Evolutionary conservation across 2,888 invertebrate genomes (phyloP).

Genomic region (Melinaea marsaeus): DNA sequence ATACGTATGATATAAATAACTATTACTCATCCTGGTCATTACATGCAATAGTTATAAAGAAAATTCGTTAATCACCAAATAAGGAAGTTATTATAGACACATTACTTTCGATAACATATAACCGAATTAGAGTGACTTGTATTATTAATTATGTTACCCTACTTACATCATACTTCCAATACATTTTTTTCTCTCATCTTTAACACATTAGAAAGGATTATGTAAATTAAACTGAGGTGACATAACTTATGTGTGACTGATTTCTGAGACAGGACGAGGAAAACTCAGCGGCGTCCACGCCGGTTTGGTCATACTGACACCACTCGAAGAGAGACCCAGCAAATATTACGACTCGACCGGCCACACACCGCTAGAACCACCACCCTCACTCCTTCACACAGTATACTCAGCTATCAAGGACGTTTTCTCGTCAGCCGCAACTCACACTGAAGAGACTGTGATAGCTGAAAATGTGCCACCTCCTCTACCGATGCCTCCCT

Average conservation of each 20-base stretch:
- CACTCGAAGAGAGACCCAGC: slow-evolving; percentile 54
- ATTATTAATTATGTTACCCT: too few species aligned
- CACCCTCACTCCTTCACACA: slow-evolving; percentile 58
- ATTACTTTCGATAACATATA: too few species aligned
- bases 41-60: too few species aligned
- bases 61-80: too few species aligned
- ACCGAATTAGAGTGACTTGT: too few species aligned
- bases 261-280: slow-evolving; percentile 72
- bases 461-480: slow-evolving; percentile 55
- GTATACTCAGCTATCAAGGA: slow-evolving; percentile 68
- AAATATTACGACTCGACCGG: slow-evolving; percentile 49
- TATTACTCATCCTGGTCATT: too few species aligned
- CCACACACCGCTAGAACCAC: slow-evolving; percentile 62
- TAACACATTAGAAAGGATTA: slow-evolving; percentile 34
- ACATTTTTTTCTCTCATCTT: background rate
- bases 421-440: slow-evolving; percentile 47
- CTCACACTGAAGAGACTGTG: slow-evolving; percentile 32
- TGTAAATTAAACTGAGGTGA: slow-evolving; percentile 39
- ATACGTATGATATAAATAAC: too few species aligned
- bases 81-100: too few species aligned
- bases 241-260: slow-evolving; percentile 36
- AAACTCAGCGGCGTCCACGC: slow-evolving; percentile 71
- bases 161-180: too few species aligned
- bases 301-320: slow-evolving; percentile 67
- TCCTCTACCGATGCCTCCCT: slow-evolving; percentile 51